phyloP scores from a whole-genome alignment of 2,888 invertebrate genomes.

The Spialia ferax region DNA sequence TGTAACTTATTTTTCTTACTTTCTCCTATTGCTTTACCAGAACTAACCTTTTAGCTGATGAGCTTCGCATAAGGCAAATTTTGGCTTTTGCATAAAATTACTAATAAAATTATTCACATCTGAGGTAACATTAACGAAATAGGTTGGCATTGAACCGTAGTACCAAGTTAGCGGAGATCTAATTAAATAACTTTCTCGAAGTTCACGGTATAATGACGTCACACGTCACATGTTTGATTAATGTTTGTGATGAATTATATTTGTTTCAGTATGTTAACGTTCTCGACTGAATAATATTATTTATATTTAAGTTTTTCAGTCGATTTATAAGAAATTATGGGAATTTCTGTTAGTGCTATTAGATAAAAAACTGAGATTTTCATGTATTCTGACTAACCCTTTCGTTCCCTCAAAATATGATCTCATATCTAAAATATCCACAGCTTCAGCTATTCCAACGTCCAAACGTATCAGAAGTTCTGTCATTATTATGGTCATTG shows the following conservation, averaged over 20 bases:
- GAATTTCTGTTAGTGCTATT: no score
- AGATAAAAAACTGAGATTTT: no score
- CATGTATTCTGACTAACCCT: no score
- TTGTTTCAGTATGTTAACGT: slow-evolving; percentile 3
- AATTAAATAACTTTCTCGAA: slow-evolving; percentile 31
- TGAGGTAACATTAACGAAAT: slow-evolving; percentile 28
- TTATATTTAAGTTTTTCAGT: neutral
- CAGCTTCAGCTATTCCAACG: no score
- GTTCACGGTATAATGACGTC: slow-evolving; percentile 35
- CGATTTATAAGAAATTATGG: neutral
- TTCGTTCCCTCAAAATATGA: no score
- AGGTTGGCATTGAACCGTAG: slow-evolving; percentile 20
- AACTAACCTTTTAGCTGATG: neutral
- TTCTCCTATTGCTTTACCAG: neutral
- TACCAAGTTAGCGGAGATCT: slow-evolving; percentile 20
- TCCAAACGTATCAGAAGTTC: no score
- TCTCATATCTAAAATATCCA: no score
- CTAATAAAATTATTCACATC: slow-evolving; percentile 16
- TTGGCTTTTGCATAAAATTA: slow-evolving; percentile 16
- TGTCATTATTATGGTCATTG: no score
- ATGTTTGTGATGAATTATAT: slow-evolving; percentile 27
- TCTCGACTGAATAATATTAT: neutral
- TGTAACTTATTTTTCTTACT: neutral
- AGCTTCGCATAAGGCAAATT: neutral
- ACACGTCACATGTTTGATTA: slow-evolving; percentile 32